These are phyloP conservation scores for Nysson spinosus DNA, from an alignment of 2,888 invertebrate genomes.

Conservation along the genomic window DNA sequence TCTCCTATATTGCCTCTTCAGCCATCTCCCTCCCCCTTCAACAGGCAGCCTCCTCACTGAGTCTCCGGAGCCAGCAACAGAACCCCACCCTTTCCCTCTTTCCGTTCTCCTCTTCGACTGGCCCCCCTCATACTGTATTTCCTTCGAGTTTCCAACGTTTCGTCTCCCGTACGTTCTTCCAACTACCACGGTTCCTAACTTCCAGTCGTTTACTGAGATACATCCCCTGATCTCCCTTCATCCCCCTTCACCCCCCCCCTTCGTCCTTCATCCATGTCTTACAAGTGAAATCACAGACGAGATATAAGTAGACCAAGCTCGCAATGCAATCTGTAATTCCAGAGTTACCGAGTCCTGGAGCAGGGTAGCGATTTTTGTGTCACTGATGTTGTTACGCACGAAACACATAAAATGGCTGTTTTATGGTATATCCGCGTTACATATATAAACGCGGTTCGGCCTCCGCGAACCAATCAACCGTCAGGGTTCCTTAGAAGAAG, in stretches of 20 bases:
- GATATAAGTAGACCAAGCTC: too few relatives aligned
- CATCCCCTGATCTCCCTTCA: slow-evolving; percentile 38
- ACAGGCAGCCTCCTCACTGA: slow-evolving; percentile 39
- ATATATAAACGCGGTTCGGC: too few relatives aligned
- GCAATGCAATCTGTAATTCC: too few relatives aligned
- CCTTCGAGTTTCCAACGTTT: slow-evolving; percentile 69
- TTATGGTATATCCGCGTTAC: too few relatives aligned
- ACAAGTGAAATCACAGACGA: too few relatives aligned
- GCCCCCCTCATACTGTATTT: slow-evolving; percentile 57
- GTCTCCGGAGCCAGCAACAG: slow-evolving; percentile 52
- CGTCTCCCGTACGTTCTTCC: slow-evolving; percentile 66
- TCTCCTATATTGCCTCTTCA: slow-evolving; percentile 78
- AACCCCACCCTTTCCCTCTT: slow-evolving; percentile 54
- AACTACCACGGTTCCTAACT: slow-evolving; percentile 60
- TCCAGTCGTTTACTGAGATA: slow-evolving; percentile 56
- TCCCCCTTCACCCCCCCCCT: slow-evolving; percentile 8
- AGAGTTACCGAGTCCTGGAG: too few relatives aligned
- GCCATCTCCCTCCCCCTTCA: slow-evolving; percentile 55
- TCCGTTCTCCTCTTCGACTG: slow-evolving; percentile 49
- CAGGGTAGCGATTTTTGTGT: too few relatives aligned
- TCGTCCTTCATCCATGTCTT: too few relatives aligned
- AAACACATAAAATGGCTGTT: too few relatives aligned
- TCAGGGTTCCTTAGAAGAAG: too few relatives aligned
- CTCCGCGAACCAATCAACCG: too few relatives aligned
- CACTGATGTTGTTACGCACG: too few relatives aligned